A percentile compares a stretch with the other conserved stretches of the same genome.
These are phyloP conservation scores for Eunapius fragilis DNA, from an alignment of 37 sponge, comb jelly and placozoan genomes.

Conservation along the genomic window DNA sequence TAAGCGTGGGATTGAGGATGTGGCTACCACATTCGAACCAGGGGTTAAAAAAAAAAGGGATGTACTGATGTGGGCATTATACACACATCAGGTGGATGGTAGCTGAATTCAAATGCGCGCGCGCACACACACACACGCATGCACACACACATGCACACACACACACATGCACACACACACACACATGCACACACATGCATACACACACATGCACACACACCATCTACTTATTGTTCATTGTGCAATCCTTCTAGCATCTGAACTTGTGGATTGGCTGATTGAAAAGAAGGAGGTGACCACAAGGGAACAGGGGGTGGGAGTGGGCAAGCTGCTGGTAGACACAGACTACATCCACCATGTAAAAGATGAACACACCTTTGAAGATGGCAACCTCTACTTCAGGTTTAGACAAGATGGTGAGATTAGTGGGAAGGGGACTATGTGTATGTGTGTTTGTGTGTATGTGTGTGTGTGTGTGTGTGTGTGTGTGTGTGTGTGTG, in stretches of 20 bases:
- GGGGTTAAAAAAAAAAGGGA: too few relatives aligned
- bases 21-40: too few relatives aligned
- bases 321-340: constrained; percentile 76
- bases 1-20: constrained; percentile 1
- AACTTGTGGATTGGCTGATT: constrained; percentile 89
- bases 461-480: constrained; percentile 12
- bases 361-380: constrained; percentile 83
- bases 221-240: too few relatives aligned
- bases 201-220: too few relatives aligned
- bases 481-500: constrained; percentile 28
- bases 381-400: constrained; percentile 81
- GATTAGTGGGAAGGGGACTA: neutral
- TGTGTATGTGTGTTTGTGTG: constrained; percentile 31
- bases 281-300: constrained; percentile 43
- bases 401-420: constrained; percentile 87
- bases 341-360: constrained; percentile 88
- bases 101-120: too few relatives aligned
- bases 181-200: too few relatives aligned
- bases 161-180: too few relatives aligned
- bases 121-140: too few relatives aligned
- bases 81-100: too few relatives aligned
- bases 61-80: too few relatives aligned
- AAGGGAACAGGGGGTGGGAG: constrained; percentile 59
- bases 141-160: too few relatives aligned
- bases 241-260: constrained; percentile 51